These are phyloP conservation scores for Carcharodon carcharias DNA, from an alignment of 2,797 vertebrate genomes.

Conservation along the genomic window DNA sequence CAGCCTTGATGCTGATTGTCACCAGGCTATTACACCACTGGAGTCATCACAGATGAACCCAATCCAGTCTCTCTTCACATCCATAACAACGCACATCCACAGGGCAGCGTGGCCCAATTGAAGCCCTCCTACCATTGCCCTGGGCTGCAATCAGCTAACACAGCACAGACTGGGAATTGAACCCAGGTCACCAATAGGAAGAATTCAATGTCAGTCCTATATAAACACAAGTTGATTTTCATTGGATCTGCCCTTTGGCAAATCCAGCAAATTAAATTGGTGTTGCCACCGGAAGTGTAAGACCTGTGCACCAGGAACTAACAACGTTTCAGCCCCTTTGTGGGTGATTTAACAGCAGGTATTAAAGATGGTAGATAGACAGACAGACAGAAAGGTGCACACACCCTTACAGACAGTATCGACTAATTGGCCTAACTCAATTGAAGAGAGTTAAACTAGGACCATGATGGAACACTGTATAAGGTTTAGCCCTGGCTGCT, in stretches of 20 bases:
- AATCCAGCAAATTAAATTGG: not conserved
- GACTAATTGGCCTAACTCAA: not conserved
- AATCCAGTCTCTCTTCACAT: not conserved
- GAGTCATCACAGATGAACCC: not conserved
- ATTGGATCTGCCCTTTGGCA: not conserved
- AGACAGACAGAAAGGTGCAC: not conserved
- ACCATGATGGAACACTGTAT: not conserved
- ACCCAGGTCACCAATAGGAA: not conserved
- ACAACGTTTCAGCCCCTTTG: not conserved
- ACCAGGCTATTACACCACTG: not conserved
- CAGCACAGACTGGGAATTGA: not conserved
- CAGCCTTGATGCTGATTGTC: not conserved
- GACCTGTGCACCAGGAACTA: not conserved
- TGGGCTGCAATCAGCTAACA: not conserved
- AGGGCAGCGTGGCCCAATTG: not conserved
- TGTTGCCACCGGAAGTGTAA: not conserved
- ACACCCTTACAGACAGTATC: too few species aligned
- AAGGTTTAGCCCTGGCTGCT: conserved; percentile 46
- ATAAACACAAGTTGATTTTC: not conserved
- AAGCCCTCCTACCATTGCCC: not conserved
- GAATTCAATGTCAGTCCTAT: not conserved
- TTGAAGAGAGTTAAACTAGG: conserved; percentile 10
- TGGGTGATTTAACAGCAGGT: too few species aligned
- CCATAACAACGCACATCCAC: not conserved
- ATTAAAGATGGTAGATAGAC: not conserved